Evolutionary conservation across 1,140 invertebrate species (phyloP).

Genomic region (Hyles euphorbiae): DNA sequence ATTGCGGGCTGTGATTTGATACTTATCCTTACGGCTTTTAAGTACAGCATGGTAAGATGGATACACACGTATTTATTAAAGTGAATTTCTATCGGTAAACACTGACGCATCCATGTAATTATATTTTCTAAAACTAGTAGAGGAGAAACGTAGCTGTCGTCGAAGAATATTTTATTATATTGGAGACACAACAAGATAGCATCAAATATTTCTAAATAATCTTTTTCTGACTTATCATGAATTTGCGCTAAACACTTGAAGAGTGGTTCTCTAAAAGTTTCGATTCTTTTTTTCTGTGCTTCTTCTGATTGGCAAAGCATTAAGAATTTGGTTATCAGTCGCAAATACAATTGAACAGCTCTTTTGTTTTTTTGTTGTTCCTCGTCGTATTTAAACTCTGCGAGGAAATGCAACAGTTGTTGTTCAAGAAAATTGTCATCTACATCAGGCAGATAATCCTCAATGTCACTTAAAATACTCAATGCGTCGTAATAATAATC

Average conservation of each 20-base stretch:
- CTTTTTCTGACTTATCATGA: background rate
- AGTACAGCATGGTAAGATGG: conserved; percentile 48
- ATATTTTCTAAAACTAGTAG: conserved; percentile 36
- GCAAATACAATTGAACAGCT: too few species aligned
- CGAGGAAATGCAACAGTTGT: conserved; percentile 8
- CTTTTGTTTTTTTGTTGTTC: too few species aligned
- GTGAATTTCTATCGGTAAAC: conserved; percentile 32
- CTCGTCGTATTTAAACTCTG: conserved; percentile 4
- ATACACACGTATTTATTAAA: conserved; percentile 36
- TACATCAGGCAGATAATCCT: conserved; percentile 28
- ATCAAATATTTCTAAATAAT: background rate
- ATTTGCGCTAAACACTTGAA: conserved; percentile 13
- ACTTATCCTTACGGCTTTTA: conserved; percentile 32
- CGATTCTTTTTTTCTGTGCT: conserved; percentile 26
- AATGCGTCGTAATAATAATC: conserved; percentile 19
- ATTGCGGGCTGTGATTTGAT: conserved; percentile 27
- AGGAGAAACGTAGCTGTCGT: conserved; percentile 25
- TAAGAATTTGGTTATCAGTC: too few species aligned
- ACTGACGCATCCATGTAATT: conserved; percentile 24
- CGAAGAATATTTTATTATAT: conserved; percentile 39
- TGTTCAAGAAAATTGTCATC: conserved; percentile 25
- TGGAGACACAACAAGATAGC: conserved; percentile 19
- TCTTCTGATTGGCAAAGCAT: background rate
- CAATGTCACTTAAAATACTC: conserved; percentile 26
- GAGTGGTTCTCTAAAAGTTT: conserved; percentile 27